phyloP scores from a whole-genome alignment of 2,888 invertebrate genomes.

The Mycalesis mineus region DNA sequence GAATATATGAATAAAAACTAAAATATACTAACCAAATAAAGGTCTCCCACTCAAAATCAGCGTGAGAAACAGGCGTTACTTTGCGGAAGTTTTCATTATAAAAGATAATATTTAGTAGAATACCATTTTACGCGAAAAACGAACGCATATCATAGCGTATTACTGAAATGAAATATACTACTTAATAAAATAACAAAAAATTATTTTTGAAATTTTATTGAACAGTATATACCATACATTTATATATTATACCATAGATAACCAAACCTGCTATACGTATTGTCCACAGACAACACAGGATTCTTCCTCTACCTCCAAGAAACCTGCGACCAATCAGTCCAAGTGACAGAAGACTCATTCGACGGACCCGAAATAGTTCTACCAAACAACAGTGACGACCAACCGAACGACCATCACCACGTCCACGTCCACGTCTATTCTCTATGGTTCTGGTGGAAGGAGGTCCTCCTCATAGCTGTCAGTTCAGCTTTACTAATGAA shows the following conservation, averaged over 20 bases:
- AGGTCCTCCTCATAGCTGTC: slow-evolving; percentile 86
- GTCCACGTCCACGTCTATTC: slow-evolving; percentile 85
- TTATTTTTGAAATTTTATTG: too few relatives aligned
- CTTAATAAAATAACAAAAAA: too few relatives aligned
- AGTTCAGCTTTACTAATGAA: slow-evolving; percentile 85
- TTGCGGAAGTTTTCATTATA: too few relatives aligned
- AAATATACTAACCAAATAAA: too few relatives aligned
- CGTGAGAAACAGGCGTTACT: too few relatives aligned
- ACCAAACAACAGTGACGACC: slow-evolving; percentile 60
- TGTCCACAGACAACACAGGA: slow-evolving; percentile 81
- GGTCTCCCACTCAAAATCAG: too few relatives aligned
- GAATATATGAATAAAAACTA: too few relatives aligned
- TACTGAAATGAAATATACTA: too few relatives aligned
- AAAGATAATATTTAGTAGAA: too few relatives aligned
- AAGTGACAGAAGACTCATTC: slow-evolving; percentile 49
- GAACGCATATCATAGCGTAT: too few relatives aligned
- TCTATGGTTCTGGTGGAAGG: slow-evolving; percentile 89
- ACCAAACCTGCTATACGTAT: neutral
- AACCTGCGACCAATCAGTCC: slow-evolving; percentile 67
- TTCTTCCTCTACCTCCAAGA: slow-evolving; percentile 84
- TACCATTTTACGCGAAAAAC: too few relatives aligned
- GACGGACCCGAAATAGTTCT: slow-evolving; percentile 40
- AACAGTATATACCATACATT: too few relatives aligned
- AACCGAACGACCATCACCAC: slow-evolving; percentile 74
- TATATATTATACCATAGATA: neutral